Conservation (phyloP, 1,140 invertebrate species). For the Drosophila pallidifrons region DNA sequence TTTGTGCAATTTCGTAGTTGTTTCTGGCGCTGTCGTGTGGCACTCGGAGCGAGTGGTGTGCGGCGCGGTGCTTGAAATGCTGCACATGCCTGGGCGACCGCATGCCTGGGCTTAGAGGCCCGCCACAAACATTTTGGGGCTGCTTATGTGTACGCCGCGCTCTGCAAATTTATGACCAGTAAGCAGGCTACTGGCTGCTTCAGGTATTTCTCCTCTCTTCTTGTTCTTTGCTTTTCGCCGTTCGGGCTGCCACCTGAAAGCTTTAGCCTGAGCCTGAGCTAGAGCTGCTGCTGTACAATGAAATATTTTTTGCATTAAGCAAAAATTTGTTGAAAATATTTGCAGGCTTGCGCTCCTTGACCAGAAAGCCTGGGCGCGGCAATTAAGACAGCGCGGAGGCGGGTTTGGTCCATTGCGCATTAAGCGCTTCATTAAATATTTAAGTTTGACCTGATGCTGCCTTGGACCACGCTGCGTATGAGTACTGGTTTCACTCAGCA, state of each 20-base stretch:
- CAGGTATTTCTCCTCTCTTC: conserved; percentile 1
- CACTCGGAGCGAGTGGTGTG: conserved; percentile 30
- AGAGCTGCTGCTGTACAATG: conserved; percentile 48
- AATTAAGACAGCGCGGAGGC: conserved; percentile 60
- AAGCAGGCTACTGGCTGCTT: conserved; percentile 28
- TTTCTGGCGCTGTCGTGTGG: conserved; percentile 25
- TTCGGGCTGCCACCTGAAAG: background rate
- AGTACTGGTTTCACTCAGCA: conserved; percentile 41
- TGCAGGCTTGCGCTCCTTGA: conserved; percentile 54
- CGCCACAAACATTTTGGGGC: conserved; percentile 76
- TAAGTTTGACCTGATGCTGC: conserved; percentile 65
- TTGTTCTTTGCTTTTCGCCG: background rate
- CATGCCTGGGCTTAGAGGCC: conserved; percentile 75
- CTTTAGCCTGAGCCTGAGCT: background rate
- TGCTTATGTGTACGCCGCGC: conserved; percentile 58
- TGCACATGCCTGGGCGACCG: conserved; percentile 78
- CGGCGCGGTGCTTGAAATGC: conserved; percentile 73
- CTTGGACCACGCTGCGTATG: conserved; percentile 67
- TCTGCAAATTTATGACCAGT: conserved; percentile 65
- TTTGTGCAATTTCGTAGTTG: conserved; percentile 54
- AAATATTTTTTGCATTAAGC: conserved; percentile 81
- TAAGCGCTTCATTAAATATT: conserved; percentile 83
- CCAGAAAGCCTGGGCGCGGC: conserved; percentile 47
- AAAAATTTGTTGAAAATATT: conserved; percentile 78
- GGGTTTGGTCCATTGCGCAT: conserved; percentile 56